Base-by-base conservation (phyloP, 2,888 invertebrate genomes). In the Coelopa pilipes region DNA sequence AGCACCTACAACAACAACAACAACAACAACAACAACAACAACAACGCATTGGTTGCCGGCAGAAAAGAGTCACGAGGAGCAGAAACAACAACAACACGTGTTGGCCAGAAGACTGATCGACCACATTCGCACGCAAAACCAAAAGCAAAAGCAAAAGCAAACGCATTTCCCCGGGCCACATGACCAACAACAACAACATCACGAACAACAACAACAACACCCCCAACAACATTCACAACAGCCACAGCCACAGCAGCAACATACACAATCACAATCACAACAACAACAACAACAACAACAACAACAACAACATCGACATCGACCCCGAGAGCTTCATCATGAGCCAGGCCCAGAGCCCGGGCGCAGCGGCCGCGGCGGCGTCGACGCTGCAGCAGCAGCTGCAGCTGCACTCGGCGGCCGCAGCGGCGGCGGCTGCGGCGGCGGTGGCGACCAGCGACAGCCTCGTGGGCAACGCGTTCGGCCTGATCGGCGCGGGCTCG, bases 381-480 rank as follows among this genome's bases (percentile, higher is more conserved):
- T 62, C 70, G 72, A 68, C 75, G 67, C 60, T 74, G 70, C 75
- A 79, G 69, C 75, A 79, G 70, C 79, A 79, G 70, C 49, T 77
- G 66, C 76, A 75, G 65, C 55, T 74, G 55, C 74, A 77, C 24
- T 72, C 68, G 45, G 75, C 75, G 50, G 71, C 69, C 15, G 59
- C 73, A 60, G 50, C 69, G 60, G 70, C 72, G 57, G 65, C 70
- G 60, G 68, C 70, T 15, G 62, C 67, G 24, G 73, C 76, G 17
- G 24, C 73, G n/a, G 21, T 68, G 46, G n/a, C 67, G 15, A 70
- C 71, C 62, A 82, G 79, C 75, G 85, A 85, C 70, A 83, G 81
- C 78, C 79, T 83, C 74, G 80, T 81, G 76, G 81, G 78, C 72
- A 81, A 79, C 76, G 80, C 80, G 13, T 81, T 82, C 74, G 84